phyloP scores from a whole-genome alignment of 2,888 invertebrate genomes.

The Synergus itoensis region DNA sequence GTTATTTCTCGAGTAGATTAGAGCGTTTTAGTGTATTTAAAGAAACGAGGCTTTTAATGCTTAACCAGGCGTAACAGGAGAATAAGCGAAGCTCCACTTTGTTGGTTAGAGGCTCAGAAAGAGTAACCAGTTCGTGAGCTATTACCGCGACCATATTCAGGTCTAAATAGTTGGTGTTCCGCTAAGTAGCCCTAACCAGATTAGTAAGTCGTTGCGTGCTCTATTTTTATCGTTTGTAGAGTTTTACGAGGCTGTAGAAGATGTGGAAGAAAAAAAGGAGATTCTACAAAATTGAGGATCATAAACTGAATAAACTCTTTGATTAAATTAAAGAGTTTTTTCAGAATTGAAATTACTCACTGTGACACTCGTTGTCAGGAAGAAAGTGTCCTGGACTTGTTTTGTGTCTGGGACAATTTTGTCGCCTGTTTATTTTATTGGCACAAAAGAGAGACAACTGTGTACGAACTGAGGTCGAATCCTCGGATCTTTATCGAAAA shows the following conservation, averaged over 20 bases:
- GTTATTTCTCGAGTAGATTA: slow-evolving; percentile 60
- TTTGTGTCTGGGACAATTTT: slow-evolving; percentile 18
- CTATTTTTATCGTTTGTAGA: slow-evolving; percentile 75
- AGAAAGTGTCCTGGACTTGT: background rate
- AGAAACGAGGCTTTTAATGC: slow-evolving; percentile 60
- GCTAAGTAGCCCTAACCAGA: slow-evolving; percentile 78
- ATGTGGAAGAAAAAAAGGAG: slow-evolving; percentile 4
- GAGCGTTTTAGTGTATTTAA: slow-evolving; percentile 75
- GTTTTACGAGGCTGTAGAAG: slow-evolving; percentile 24
- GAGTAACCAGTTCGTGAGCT: slow-evolving; percentile 50
- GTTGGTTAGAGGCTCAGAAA: slow-evolving; percentile 42
- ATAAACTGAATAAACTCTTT: background rate
- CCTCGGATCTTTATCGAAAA: slow-evolving; percentile 43
- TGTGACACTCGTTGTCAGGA: background rate
- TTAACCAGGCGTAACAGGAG: slow-evolving; percentile 53
- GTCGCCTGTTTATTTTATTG: slow-evolving; percentile 41
- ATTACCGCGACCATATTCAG: slow-evolving; percentile 65
- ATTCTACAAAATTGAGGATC: background rate
- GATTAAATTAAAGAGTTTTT: background rate
- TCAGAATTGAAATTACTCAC: background rate
- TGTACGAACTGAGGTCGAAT: slow-evolving; percentile 29
- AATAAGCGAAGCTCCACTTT: slow-evolving; percentile 49
- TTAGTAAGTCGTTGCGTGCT: slow-evolving; percentile 77
- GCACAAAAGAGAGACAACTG: background rate
- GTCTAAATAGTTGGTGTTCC: slow-evolving; percentile 77